Percentiles rank a stretch among this genome's conserved stretches.
Conservation (phyloP, 2,113 vertebrate species). For the Strigops habroptila region DNA sequence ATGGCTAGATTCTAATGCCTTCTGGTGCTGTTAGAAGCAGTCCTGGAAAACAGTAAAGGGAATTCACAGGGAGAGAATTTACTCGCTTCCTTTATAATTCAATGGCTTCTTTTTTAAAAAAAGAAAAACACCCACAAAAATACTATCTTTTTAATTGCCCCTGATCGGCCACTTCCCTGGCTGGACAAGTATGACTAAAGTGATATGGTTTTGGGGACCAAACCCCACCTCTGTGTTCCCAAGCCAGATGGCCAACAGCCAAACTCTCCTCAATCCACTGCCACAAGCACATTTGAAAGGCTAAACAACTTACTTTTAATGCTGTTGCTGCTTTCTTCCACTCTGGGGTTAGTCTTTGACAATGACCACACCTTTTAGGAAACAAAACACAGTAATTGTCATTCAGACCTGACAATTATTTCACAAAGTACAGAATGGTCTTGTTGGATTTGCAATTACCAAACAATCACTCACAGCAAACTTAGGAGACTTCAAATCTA, state of each 20-base stretch:
- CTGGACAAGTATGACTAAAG: background rate
- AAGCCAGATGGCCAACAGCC: background rate
- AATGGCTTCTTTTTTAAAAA: background rate
- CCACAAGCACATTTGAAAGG: background rate
- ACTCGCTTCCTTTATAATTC: background rate
- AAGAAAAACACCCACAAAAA: background rate
- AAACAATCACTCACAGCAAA: background rate
- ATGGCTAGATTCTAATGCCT: background rate
- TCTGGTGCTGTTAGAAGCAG: background rate
- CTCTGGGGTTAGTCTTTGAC: constrained; percentile 85
- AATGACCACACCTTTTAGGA: constrained; percentile 90
- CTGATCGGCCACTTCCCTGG: background rate
- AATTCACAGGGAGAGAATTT: background rate
- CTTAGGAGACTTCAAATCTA: background rate
- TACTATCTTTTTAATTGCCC: background rate
- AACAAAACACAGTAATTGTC: background rate
- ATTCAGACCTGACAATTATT: background rate
- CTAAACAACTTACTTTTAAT: constrained; percentile 85
- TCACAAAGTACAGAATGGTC: background rate
- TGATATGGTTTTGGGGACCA: background rate
- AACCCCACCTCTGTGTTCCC: background rate
- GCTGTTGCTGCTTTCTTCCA: constrained; percentile 96
- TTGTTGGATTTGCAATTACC: background rate
- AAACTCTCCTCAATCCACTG: background rate
- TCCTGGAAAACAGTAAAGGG: background rate